Evolutionary conservation across 1,140 invertebrate species (phyloP), one percentile per base, ranked within the genome.

Genomic region (Pogonomyrmex barbatus): DNA sequence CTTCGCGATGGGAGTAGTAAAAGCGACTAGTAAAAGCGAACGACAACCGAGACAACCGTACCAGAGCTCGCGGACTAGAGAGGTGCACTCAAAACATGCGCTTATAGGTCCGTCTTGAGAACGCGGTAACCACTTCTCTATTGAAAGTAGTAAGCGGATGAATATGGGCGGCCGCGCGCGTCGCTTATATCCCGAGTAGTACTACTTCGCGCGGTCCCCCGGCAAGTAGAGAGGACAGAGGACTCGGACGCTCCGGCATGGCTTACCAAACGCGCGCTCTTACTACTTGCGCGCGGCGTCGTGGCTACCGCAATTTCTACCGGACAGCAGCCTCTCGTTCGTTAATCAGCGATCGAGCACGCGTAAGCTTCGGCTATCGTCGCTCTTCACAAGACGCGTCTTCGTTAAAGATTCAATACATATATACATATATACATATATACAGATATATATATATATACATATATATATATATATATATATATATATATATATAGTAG

Each of bases 221-320:
- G 52, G 77, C 60, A 67, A 70, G 76, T 78, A 85, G 52, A 78
- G 68, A 47, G 50, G 50, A 50, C 36, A 39, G 60, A 67, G 68
- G 39, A 10, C 24, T 60, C 52, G 12, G 52, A 17, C 68, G 68
- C 12, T 60, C 45, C 12, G 68, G 12, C 78, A 24, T 63, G 73
- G 39, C 60, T 67, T 45, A 52, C 52, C 50, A 76, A 77, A 71
- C 70, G 33, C 47, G 75, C 67, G 78, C 78, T 88, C 85, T 86
- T 81, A 88, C 82, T 87, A 87, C 88, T 85, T 2, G 78, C 77
- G 87, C 62, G 79, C 45, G 39, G 63, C 50, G 4, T 36, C 45
- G 47, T 52, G 79, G 47, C 60, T 78, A 81, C 65, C 58, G 67
- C 60, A 78, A 75, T 62, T 54, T 42, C 42, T 83, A 54, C 63